Evolutionary conservation across 2,797 vertebrate genomes (phyloP).

Genomic region (Eulemur rubriventer): DNA sequence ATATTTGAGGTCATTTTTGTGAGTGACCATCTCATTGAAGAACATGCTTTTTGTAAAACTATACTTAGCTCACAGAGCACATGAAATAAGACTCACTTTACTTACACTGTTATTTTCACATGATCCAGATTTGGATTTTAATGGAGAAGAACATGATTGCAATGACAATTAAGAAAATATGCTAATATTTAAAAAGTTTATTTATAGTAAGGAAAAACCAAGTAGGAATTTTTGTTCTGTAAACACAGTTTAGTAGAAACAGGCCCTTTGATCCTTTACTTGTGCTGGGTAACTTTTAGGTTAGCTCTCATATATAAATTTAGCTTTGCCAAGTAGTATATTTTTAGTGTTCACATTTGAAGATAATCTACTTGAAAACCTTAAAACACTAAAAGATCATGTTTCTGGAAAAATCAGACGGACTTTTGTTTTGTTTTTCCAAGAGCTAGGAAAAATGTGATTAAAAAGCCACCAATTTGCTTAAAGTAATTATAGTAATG

Average conservation of each 20-base stretch:
- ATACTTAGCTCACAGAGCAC: constrained; percentile 21
- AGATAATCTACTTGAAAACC: neutral
- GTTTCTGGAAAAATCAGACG: constrained; percentile 3
- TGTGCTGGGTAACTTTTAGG: neutral
- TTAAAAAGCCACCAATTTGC: constrained; percentile 1
- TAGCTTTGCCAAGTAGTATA: neutral
- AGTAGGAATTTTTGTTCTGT: neutral
- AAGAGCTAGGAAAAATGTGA: neutral
- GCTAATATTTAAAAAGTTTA: constrained; percentile 35
- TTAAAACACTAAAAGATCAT: constrained; percentile 27
- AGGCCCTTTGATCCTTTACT: neutral
- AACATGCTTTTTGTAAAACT: constrained; percentile 30
- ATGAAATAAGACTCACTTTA: neutral
- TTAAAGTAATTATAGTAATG: constrained; percentile 16
- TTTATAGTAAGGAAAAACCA: constrained; percentile 15
- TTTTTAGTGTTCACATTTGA: constrained; percentile 33
- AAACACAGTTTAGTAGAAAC: constrained; percentile 14
- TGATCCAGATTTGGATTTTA: constrained; percentile 45
- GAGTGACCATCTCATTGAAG: constrained; percentile 4
- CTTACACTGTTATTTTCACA: constrained; percentile 12
- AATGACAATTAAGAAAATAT: constrained; percentile 30
- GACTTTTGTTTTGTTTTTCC: neutral
- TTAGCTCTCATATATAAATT: constrained; percentile 1
- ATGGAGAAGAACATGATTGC: constrained; percentile 4
- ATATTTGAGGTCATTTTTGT: neutral